Base-by-base conservation (phyloP, 1,140 invertebrate genomes). In the Lordiphosa mommai region DNA sequence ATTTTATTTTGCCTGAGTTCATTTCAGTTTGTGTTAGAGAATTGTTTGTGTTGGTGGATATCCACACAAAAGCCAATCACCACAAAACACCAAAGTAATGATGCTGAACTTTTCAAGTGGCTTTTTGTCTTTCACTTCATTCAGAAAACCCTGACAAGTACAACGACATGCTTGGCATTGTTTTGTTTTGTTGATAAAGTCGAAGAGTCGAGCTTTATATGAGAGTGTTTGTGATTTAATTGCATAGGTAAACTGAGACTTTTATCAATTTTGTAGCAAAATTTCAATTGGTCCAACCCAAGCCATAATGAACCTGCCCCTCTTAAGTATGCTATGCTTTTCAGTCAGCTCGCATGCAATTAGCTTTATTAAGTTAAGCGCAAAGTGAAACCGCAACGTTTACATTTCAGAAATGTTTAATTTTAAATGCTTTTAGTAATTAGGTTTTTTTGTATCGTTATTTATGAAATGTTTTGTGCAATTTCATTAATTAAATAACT, bases 31-130 rank as follows among this genome's bases (percentile, higher is more conserved):
- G 29, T 51, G 30, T 53, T 48, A n/a, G n/a, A n/a, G n/a, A n/a
- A n/a, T 16, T 72, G 23, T 6, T 38, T 34, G n/a, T 29, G 32
- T 10, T 30, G 13, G 12, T 7, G 30, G 49, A 34, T 34, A 52
- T 37, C 23, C 40, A 59, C 32, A 55, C 58, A 46, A 57, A 76
- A 73, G 67, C 61, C 76, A 82, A 82, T 82, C 77, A 76, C 66
- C 77, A 84, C 76, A 82, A 82, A 82, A 84, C 55, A 82, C 51
- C 57, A 58, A 66, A 63, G 61, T 76, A 82, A 82, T 82, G 67
- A 72, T 63, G 72, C 71, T 51, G 58, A 84, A 82, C 71, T 76
- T 63, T 60, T 65, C 66, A 76, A 84, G 71, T 72, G 71, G 55
- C 71, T 53, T 67, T 80, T 32, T 49, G 55, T 49, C 63, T 46